phyloP scores from a whole-genome alignment of 1,140 invertebrate species.

The Drosophila ananassae region DNA sequence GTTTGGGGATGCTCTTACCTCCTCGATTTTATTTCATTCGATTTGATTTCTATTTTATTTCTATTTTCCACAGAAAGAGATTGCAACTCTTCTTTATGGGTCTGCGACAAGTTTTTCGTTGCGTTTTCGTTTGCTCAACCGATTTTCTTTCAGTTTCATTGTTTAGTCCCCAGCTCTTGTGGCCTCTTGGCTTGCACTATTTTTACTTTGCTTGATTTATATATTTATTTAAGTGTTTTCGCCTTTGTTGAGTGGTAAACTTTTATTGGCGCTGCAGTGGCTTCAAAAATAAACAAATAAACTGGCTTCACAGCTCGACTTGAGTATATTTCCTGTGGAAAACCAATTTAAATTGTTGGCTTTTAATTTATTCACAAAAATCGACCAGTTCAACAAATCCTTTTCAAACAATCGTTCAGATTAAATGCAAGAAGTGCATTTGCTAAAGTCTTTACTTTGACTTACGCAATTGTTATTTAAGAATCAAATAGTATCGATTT shows the following conservation, averaged over 20 bases:
- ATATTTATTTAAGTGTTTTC: conserved; percentile 54
- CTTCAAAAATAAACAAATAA: conserved; percentile 39
- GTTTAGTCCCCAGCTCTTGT: conserved; percentile 38
- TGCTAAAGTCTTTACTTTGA: not conserved
- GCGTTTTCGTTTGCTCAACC: conserved; percentile 18
- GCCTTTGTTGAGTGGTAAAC: conserved; percentile 39
- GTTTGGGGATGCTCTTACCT: conserved; percentile 20
- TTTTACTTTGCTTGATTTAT: conserved; percentile 40
- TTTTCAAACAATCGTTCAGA: not conserved
- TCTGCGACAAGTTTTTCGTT: conserved; percentile 23
- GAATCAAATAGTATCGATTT: not conserved
- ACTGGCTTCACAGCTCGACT: conserved; percentile 19
- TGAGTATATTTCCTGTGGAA: conserved; percentile 10
- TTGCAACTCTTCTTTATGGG: conserved; percentile 41
- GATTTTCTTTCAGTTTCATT: conserved; percentile 44
- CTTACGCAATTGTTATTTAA: not conserved
- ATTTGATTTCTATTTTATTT: conserved; percentile 42
- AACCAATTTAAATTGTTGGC: conserved; percentile 20
- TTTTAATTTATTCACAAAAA: conserved; percentile 8
- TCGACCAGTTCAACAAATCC: conserved; percentile 3
- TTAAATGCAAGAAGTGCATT: not conserved
- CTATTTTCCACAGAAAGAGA: conserved; percentile 29
- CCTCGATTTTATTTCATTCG: conserved; percentile 23
- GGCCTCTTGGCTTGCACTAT: conserved; percentile 29
- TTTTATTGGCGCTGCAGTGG: conserved; percentile 44